phyloP scores from a whole-genome alignment of 2,888 invertebrate genomes.

The Urechis unicinctus region DNA sequence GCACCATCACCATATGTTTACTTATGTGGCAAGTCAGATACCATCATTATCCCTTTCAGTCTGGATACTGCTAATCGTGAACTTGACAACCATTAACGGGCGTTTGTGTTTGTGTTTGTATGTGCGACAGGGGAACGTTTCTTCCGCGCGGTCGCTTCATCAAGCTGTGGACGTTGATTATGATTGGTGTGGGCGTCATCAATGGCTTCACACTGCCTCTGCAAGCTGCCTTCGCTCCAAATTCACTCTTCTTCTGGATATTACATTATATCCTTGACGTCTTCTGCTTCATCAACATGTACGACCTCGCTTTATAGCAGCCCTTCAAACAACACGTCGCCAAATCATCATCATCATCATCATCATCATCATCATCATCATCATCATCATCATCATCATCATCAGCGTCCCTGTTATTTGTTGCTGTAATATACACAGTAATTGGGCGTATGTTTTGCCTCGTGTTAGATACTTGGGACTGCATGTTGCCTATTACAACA shows the following conservation, averaged over 20 bases:
- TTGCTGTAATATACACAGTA: background rate
- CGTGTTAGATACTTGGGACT: slow-evolving; percentile 20
- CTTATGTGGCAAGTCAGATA: no score
- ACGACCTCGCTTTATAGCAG: background rate
- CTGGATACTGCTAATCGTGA: no score
- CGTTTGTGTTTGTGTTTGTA: no score
- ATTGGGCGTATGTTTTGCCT: no score
- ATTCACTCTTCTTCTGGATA: slow-evolving; percentile 3
- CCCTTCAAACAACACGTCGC: no score
- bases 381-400: slow-evolving; percentile 8
- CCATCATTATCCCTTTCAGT: no score
- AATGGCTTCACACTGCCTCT: slow-evolving; percentile 8
- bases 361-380: slow-evolving; percentile 9
- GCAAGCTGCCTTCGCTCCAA: slow-evolving; percentile 13
- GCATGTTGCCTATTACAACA: slow-evolving; percentile 18
- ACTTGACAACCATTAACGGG: no score
- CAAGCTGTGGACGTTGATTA: slow-evolving; percentile 8
- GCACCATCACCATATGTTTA: no score
- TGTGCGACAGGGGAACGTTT: slow-evolving; percentile 7
- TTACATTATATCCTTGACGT: slow-evolving; percentile 10
- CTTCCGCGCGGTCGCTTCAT: slow-evolving; percentile 8
- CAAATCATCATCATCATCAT: slow-evolving; percentile 1
- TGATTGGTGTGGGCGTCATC: slow-evolving; percentile 7
- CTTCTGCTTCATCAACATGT: slow-evolving; percentile 14
- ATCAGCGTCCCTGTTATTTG: no score